Evolutionary conservation across 2,888 invertebrate genomes (phyloP).

Genomic region (Gari tellinella): DNA sequence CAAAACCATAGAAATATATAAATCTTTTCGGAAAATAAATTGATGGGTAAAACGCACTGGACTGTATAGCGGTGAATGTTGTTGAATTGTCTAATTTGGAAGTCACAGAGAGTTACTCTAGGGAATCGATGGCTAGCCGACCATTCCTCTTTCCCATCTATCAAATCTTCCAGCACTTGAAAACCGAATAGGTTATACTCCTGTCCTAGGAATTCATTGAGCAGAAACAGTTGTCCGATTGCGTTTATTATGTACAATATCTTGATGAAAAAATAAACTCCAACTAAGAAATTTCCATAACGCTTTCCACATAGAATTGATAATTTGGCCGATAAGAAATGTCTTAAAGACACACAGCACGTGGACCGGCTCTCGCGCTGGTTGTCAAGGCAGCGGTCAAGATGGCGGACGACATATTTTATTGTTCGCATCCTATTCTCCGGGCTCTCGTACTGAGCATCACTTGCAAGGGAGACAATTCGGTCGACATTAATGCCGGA

Average conservation of each 20-base stretch:
- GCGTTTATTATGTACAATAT: slow-evolving; percentile 84
- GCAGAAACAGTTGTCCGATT: slow-evolving; percentile 85
- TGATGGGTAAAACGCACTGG: slow-evolving; percentile 80
- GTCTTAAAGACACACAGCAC: slow-evolving; percentile 79
- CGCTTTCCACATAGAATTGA: slow-evolving; percentile 83
- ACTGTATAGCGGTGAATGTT: slow-evolving; percentile 81
- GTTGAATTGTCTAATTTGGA: slow-evolving; percentile 82
- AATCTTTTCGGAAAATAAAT: slow-evolving; percentile 83
- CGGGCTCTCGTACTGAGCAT: slow-evolving; percentile 85
- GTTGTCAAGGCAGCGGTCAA: slow-evolving; percentile 85
- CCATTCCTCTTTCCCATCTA: slow-evolving; percentile 81
- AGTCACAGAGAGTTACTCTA: slow-evolving; percentile 83
- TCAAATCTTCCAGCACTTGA: slow-evolving; percentile 84
- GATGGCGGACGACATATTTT: slow-evolving; percentile 85
- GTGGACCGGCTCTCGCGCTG: slow-evolving; percentile 80
- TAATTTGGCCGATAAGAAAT: slow-evolving; percentile 80
- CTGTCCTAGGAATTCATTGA: slow-evolving; percentile 85
- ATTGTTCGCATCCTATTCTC: slow-evolving; percentile 85
- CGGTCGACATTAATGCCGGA: slow-evolving; percentile 85
- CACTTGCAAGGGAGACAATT: slow-evolving; percentile 82
- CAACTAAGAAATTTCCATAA: slow-evolving; percentile 85
- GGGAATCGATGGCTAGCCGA: slow-evolving; percentile 81
- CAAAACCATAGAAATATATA: slow-evolving; percentile 84
- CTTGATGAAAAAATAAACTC: slow-evolving; percentile 84
- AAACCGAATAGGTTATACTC: slow-evolving; percentile 84